Evolutionary conservation across 2,113 vertebrate genomes (phyloP), one percentile per base, ranked within the genome.

Genomic region (Brachypteracias leptosomus): DNA sequence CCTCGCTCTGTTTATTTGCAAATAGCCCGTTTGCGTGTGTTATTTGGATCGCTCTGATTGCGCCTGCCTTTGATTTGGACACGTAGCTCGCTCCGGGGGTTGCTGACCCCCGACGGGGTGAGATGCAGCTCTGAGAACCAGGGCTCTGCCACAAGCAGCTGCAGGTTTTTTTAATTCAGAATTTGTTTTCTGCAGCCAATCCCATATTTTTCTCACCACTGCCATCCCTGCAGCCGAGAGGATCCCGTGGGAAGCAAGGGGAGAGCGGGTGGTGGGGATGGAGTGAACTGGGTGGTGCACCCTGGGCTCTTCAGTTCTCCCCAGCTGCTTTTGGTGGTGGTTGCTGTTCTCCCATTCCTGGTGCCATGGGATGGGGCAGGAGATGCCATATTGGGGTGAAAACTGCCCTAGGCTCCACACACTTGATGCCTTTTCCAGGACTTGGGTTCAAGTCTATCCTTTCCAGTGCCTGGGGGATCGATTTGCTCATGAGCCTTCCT

Each of bases 1-100:
- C 36, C 77, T 89, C 5, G 7, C 57, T 81, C 83, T 90, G 95
- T 97, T 95, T 96, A 59, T 97, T 96, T 95, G 91, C 94, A 96
- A 93, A 95, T 75, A 61, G 46, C 67, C 92, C 7, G 0, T 58
- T 84, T 95, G 89, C 7, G 10, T 94, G 96, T 62, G 55, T 89
- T 68, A 17, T 40, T 88, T 74, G 95, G 78, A 85, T 51, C 20
- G 22, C 90, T 90, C 90, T 58, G 82, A 58, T 65, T 42, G 66
- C 1, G 52, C 62, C 75, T 55, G 87, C 79, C 93, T 95, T 95
- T 90, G 76, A 92, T 91, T 78, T 13, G 76, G 73, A 71, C 91
- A 89, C 62, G 82, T 89, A 96, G 78, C 73, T 93, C 26, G 0
- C 82, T 33, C 68, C 1, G 7, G 62, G 94, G 84, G 22, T 20